Evolutionary conservation across 2,113 vertebrate species (phyloP).

Genomic region (Psittacula cyanocephala): DNA sequence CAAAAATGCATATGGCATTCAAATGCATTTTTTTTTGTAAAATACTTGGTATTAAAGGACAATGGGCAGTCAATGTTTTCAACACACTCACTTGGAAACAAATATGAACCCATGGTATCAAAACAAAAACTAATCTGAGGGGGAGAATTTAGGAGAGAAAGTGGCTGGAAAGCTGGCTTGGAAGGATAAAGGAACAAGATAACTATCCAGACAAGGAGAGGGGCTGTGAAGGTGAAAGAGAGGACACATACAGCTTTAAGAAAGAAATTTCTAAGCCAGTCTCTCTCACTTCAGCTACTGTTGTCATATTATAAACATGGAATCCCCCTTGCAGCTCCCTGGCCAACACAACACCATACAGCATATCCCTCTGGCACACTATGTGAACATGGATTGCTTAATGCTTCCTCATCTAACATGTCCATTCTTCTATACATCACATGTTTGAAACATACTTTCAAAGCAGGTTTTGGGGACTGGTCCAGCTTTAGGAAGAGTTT

Average conservation of each 20-base stretch:
- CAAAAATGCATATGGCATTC: background rate
- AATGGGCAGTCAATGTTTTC: background rate
- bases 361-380: background rate
- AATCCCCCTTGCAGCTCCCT: background rate
- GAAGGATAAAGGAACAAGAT: background rate
- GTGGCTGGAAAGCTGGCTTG: background rate
- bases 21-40: background rate
- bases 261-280: background rate
- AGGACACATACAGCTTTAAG: background rate
- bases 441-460: rapidly evolving
- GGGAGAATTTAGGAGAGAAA: background rate
- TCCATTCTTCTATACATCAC: rapidly evolving
- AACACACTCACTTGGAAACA: background rate
- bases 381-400: rapidly evolving
- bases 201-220: background rate
- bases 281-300: background rate
- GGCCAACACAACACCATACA: rapidly evolving
- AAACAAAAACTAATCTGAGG: background rate
- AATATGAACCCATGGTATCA: background rate
- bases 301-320: rapidly evolving
- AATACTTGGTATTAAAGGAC: background rate
- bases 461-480: background rate
- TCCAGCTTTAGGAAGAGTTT: background rate
- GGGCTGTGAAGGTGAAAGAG: background rate
- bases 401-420: background rate